Evolutionary conservation across 2,797 vertebrate genomes (phyloP).

Genomic region (Melanotaenia nigrans): DNA sequence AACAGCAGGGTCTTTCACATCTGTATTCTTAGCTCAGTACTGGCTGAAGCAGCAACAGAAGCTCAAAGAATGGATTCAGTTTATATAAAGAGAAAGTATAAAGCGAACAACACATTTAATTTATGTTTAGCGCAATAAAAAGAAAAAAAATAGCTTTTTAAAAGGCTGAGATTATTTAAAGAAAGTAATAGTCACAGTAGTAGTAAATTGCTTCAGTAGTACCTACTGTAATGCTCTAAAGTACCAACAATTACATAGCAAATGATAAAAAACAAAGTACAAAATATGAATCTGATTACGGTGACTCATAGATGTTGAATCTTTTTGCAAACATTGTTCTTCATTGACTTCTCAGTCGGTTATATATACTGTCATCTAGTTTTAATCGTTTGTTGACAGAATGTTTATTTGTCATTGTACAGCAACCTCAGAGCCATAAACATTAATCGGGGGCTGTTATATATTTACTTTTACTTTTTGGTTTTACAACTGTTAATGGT

Average conservation of each 20-base stretch:
- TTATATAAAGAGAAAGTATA: conserved; percentile 4
- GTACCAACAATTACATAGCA: neutral
- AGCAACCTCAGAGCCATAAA: conserved; percentile 28
- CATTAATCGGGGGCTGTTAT: conserved; percentile 4
- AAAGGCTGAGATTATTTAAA: neutral
- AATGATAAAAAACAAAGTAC: neutral
- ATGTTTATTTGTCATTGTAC: conserved; percentile 11
- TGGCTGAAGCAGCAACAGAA: conserved; percentile 1
- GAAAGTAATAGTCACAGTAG: no score
- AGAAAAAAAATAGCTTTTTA: neutral
- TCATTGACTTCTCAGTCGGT: no score
- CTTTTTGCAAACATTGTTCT: no score
- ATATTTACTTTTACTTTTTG: neutral
- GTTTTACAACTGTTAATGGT: conserved; percentile 41
- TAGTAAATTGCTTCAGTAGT: no score
- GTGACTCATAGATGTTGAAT: no score
- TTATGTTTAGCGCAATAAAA: neutral
- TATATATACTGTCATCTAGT: neutral
- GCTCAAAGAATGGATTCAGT: neutral
- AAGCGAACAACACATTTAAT: neutral
- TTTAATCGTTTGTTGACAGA: conserved; percentile 18
- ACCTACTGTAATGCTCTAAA: neutral
- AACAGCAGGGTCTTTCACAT: neutral
- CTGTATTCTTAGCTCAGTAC: conserved; percentile 5
- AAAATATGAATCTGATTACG: no score